Base-by-base conservation (phyloP, 2,888 invertebrate species). In the Nymphalis urticae region DNA sequence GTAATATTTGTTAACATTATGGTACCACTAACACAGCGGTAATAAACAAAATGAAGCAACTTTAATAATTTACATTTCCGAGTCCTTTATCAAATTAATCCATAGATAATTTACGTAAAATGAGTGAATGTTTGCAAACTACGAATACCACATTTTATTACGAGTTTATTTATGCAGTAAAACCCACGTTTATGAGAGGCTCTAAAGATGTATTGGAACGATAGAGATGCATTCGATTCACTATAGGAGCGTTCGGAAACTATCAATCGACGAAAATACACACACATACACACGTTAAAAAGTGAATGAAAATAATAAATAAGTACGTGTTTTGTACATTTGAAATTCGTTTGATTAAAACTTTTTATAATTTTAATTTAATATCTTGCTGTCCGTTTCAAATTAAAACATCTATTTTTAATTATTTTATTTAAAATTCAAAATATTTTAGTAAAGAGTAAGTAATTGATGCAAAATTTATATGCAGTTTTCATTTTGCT, bases 121-220 rank as follows among this genome's bases (percentile, higher is more conserved):
- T 54, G 19, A 56, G 24, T 58, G 64, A 32, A 47, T 71, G 68
- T 71, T 71, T 68, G 65, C 70, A 62, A 68, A 65, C 70, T 64
- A 42, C 58, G 60, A 72, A 73, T 71, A 70, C 68, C 72, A 67
- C 63, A 72, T 74, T 76, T 76, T 74, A 75, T 71, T 70, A 69
- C 68, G 36, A 71, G 73, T 74, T 72, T 75, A 74, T 76, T 76
- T 75, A 71, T 72, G 68, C 64, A 62, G 72, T 73, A 71, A 72
- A 72, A 65, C 65, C 69, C 42, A 71, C 73, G 74, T 76, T 76
- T 75, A 76, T 66, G 71, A 71, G 62, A 65, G 62, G 64, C 47
- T 63, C 63, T 70, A 72, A 73, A 72, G 70, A 73, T 73, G 73
- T 73, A 71, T 64, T 58, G 70, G 63, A 69, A 68, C 72, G 7